Conservation (phyloP, 2,888 invertebrate genomes). For the Volucella inanis region DNA sequence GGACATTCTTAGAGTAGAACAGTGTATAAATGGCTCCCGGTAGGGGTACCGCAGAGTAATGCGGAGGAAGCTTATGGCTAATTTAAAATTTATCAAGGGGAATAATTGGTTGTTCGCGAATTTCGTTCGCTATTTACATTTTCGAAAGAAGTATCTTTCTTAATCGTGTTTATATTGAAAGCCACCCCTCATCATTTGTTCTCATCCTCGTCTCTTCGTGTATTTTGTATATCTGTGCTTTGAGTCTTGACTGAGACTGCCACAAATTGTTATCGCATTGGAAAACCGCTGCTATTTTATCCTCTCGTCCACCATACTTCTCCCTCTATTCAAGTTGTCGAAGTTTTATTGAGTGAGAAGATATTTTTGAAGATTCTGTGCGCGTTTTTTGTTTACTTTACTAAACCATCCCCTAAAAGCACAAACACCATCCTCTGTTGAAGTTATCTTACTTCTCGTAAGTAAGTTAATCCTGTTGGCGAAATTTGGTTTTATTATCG, state of each 20-base stretch:
- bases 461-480: constrained; percentile 73
- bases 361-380: constrained; percentile 49
- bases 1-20: constrained; percentile 9
- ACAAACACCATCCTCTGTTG: background rate
- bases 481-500: constrained; percentile 74
- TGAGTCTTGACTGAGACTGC: constrained; percentile 5
- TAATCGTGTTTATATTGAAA: constrained; percentile 68
- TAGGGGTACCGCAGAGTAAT: constrained; percentile 4
- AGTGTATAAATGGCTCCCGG: background rate
- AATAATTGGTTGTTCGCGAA: constrained; percentile 73
- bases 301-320: background rate
- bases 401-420: background rate
- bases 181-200: constrained; percentile 11
- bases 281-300: constrained; percentile 12
- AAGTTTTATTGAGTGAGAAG: constrained; percentile 74
- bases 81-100: constrained; percentile 73
- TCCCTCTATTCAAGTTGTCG: constrained; percentile 44
- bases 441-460: constrained; percentile 51
- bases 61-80: constrained; percentile 62
- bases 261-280: constrained; percentile 57
- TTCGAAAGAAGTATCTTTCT: constrained; percentile 62
- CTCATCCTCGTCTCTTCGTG: background rate
- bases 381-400: constrained; percentile 3
- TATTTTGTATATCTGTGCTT: background rate
- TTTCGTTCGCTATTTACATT: constrained; percentile 70